These are phyloP conservation scores for Actinernus sp. DNA, from an alignment of 92 coral and sea anemone genomes.

Conservation along the genomic window DNA sequence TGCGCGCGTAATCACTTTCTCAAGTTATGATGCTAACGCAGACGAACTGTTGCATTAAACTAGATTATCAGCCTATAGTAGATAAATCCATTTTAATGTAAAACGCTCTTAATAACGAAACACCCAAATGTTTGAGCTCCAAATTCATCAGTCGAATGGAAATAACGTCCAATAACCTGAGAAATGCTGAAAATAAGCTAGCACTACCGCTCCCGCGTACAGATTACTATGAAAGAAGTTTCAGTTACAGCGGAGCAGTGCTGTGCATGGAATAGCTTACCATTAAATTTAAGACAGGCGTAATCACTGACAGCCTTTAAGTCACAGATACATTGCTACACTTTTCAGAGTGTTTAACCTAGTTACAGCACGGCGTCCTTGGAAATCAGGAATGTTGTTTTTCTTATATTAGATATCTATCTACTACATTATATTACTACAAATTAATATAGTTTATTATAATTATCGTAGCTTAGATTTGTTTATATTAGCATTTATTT, in stretches of 20 bases:
- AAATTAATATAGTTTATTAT: too few relatives aligned
- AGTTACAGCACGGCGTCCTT: too few relatives aligned
- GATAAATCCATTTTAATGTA: slow-evolving; percentile 9
- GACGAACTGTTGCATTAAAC: too few relatives aligned
- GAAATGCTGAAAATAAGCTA: too few relatives aligned
- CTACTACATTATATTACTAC: too few relatives aligned
- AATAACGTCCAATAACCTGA: neutral
- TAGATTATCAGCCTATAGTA: too few relatives aligned
- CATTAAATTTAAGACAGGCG: neutral
- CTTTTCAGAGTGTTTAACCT: neutral
- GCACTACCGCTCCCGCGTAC: slow-evolving; percentile 2
- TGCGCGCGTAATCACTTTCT: too few relatives aligned
- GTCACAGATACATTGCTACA: slow-evolving; percentile 6
- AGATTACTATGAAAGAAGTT: slow-evolving; percentile 7
- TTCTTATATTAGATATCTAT: too few relatives aligned
- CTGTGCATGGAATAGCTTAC: slow-evolving; percentile 10
- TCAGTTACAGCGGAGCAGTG: slow-evolving; percentile 10
- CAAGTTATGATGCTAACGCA: too few relatives aligned
- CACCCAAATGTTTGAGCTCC: slow-evolving; percentile 12
- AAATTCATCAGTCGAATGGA: slow-evolving; percentile 8
- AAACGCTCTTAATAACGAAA: neutral
- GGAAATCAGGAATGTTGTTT: too few relatives aligned
- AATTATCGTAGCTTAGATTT: too few relatives aligned
- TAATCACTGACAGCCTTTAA: neutral
- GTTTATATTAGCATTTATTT: too few relatives aligned